A percentile compares a stretch with the other conserved stretches of the same genome.
Evolutionary conservation across 2,797 vertebrate species (phyloP).

Genomic region (Acanthis flammea): DNA sequence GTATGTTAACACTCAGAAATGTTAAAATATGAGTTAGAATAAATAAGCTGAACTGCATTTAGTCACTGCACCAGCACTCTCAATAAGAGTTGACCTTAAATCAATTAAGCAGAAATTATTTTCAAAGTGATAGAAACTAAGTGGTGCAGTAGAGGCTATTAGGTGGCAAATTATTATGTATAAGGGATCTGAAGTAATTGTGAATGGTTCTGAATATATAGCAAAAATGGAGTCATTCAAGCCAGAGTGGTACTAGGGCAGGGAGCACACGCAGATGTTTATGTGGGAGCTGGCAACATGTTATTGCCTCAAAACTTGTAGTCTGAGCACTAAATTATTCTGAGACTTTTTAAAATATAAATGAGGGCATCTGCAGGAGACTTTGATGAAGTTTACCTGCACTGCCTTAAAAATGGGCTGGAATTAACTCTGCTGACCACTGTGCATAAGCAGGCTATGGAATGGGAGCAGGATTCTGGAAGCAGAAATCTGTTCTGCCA

Average conservation of each 20-base stretch:
- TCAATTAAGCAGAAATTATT: constrained; percentile 59
- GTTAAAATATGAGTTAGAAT: background rate
- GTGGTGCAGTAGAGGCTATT: background rate
- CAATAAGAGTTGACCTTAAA: constrained; percentile 46
- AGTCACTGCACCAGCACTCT: background rate
- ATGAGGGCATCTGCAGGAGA: background rate
- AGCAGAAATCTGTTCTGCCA: background rate
- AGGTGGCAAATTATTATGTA: constrained; percentile 34
- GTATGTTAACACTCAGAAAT: background rate
- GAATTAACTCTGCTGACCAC: background rate
- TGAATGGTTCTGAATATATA: background rate
- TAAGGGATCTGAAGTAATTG: constrained; percentile 2
- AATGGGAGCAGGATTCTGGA: background rate
- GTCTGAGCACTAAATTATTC: background rate
- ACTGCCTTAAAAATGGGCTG: background rate
- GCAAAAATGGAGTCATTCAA: background rate
- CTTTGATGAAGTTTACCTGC: background rate
- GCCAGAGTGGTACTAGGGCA: background rate
- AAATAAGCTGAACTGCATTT: constrained; percentile 44
- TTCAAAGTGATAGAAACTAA: constrained; percentile 54
- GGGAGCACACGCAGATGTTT: background rate
- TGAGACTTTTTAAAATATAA: background rate
- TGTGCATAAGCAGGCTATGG: background rate
- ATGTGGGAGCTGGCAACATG: background rate
- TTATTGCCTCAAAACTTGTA: background rate